phyloP scores from a whole-genome alignment of 2,113 vertebrate species.

The Salvelinus alpinus region DNA sequence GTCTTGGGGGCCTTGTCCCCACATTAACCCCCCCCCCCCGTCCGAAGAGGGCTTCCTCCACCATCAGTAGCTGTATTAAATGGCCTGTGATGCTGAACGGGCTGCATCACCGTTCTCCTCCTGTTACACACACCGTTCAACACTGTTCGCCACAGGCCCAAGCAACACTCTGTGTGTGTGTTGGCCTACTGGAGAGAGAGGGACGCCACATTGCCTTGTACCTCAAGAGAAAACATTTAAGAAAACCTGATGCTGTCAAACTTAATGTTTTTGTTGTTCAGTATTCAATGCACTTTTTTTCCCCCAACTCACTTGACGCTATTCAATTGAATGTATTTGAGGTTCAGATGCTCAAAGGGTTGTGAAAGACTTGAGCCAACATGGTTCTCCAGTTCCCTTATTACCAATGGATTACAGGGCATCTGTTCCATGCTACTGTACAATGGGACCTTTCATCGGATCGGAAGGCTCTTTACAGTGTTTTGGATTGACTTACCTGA shows the following conservation, averaged over 20 bases:
- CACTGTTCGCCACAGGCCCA: no score
- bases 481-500: slow-evolving; percentile 33
- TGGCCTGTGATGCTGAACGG: neutral
- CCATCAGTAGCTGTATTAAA: slow-evolving; percentile 17
- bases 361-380: slow-evolving; percentile 10
- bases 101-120: neutral
- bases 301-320: no score
- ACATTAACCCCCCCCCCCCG: no score
- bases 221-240: no score
- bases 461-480: slow-evolving; percentile 12
- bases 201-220: no score
- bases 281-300: no score
- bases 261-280: no score
- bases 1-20: no score
- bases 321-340: no score
- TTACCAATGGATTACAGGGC: slow-evolving; percentile 25
- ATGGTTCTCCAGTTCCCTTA: slow-evolving; percentile 42
- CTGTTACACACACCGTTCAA: neutral
- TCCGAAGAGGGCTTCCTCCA: neutral
- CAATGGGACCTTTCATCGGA: slow-evolving; percentile 23
- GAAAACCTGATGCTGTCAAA: no score
- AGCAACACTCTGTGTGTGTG: neutral
- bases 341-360: no score
- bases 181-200: no score
- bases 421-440: neutral